Conservation (phyloP, 2,888 invertebrate genomes). For the Oscheius sp. region DNA sequence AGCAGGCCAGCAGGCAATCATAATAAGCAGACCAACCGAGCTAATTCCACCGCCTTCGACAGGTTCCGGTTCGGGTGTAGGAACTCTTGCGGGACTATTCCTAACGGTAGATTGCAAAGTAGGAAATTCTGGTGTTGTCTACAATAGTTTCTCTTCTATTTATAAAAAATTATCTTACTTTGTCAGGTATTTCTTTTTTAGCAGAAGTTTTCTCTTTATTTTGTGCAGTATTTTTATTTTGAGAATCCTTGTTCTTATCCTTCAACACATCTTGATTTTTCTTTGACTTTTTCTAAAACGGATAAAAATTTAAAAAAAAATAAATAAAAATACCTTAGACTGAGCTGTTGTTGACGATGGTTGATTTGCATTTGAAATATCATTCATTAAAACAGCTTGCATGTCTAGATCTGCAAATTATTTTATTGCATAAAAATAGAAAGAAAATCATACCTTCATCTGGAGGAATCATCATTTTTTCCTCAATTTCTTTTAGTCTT, state of each 20-base stretch:
- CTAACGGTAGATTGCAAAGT: background rate
- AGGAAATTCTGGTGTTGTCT: background rate
- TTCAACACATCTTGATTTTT: background rate
- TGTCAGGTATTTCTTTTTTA: too few relatives aligned
- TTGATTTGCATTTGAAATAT: slow-evolving; percentile 10
- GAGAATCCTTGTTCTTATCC: background rate
- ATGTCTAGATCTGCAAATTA: slow-evolving; percentile 15
- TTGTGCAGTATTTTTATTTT: background rate
- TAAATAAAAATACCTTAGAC: background rate
- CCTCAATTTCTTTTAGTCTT: background rate
- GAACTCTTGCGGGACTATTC: background rate
- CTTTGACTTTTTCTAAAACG: background rate
- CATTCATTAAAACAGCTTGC: slow-evolving; percentile 32
- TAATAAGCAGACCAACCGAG: background rate
- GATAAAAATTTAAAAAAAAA: background rate
- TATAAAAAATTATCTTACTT: too few relatives aligned
- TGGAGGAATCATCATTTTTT: slow-evolving; percentile 17
- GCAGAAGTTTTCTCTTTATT: background rate
- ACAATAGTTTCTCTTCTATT: too few relatives aligned
- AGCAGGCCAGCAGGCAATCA: too few relatives aligned
- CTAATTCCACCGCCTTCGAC: background rate
- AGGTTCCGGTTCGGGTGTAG: background rate
- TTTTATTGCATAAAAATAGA: background rate
- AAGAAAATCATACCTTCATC: slow-evolving; percentile 1
- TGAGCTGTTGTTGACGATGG: background rate